These are phyloP conservation scores for Otocyon megalotis DNA, from an alignment of 2,113 vertebrate genomes.

Conservation along the genomic window DNA sequence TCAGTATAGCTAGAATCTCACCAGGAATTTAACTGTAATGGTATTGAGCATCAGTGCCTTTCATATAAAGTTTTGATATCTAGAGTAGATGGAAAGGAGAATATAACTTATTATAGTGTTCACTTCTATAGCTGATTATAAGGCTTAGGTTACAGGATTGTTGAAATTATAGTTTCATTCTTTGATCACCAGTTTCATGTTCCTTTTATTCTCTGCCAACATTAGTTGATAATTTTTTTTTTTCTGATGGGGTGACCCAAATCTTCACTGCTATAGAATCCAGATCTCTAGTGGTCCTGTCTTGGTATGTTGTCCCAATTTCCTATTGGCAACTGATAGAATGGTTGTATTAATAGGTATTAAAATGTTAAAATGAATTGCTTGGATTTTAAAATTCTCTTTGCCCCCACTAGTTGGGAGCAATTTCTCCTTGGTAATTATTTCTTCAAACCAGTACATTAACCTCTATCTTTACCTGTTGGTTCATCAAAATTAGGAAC, in stretches of 20 bases:
- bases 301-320: background rate
- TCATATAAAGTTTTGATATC: background rate
- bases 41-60: background rate
- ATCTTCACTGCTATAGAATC: background rate
- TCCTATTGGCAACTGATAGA: background rate
- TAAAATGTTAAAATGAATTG: background rate
- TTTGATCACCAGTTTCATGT: background rate
- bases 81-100: background rate
- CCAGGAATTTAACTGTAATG: background rate
- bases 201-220: background rate
- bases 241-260: background rate
- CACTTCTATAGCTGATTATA: background rate
- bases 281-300: background rate
- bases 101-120: background rate
- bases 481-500: background rate
- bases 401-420: background rate
- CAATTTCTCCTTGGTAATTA: background rate
- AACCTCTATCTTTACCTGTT: background rate
- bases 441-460: background rate
- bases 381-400: slow-evolving; percentile 7
- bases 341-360: background rate
- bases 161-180: background rate
- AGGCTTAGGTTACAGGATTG: background rate
- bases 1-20: background rate
- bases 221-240: background rate